These are phyloP conservation scores for Xerus rutilus DNA, from an alignment of 2,797 vertebrate genomes.

Conservation along the genomic window DNA sequence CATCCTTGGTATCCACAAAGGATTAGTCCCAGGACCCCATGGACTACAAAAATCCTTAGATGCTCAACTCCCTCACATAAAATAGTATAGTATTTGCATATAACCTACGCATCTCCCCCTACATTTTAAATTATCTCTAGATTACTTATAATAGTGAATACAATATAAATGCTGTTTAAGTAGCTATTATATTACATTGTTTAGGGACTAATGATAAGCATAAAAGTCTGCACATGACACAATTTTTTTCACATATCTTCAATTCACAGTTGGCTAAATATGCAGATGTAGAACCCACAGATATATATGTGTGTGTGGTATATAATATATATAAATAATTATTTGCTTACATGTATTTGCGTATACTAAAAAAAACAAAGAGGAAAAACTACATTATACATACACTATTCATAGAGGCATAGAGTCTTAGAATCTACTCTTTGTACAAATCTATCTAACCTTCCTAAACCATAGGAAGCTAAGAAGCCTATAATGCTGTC, in stretches of 20 bases:
- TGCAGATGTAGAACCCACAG: not conserved
- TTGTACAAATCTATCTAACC: not conserved
- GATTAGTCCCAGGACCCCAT: not conserved
- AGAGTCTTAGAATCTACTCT: not conserved
- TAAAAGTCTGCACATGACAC: too few relatives aligned
- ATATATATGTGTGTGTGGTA: not conserved
- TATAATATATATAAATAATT: not conserved
- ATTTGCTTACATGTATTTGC: not conserved
- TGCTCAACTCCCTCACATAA: not conserved
- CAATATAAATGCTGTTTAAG: not conserved
- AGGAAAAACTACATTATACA: not conserved
- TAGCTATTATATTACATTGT: not conserved
- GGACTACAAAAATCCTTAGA: not conserved
- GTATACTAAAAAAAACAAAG: not conserved
- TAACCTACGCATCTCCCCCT: not conserved
- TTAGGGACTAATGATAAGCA: not conserved
- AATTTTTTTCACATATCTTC: not conserved
- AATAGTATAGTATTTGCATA: rapidly evolving
- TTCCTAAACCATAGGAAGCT: not conserved
- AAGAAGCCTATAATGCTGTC: not conserved
- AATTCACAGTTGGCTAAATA: not conserved
- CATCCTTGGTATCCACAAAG: too few relatives aligned
- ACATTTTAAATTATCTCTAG: too few relatives aligned
- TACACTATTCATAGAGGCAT: not conserved
- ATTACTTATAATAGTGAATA: not conserved